Evolutionary conservation across 2,797 vertebrate genomes (phyloP).

Genomic region (Melopsittacus undulatus): DNA sequence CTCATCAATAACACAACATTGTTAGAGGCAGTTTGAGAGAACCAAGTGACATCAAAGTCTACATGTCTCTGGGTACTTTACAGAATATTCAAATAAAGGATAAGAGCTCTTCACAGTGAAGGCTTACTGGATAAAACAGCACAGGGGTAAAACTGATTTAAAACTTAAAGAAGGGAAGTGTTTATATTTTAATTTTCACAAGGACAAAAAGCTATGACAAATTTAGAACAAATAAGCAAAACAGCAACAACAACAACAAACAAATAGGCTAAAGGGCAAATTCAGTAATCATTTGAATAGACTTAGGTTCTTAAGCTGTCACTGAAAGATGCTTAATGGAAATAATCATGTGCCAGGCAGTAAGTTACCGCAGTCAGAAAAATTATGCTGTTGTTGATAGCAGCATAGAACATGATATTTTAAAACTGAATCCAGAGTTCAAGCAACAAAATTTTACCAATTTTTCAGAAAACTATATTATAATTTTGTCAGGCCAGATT

Average conservation of each 20-base stretch:
- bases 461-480: background rate
- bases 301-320: conserved; percentile 41
- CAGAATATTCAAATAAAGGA: background rate
- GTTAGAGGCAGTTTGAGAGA: background rate
- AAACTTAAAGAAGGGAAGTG: background rate
- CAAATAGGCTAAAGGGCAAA: conserved; percentile 24
- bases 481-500: background rate
- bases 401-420: background rate
- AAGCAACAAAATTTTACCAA: background rate
- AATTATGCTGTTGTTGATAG: background rate
- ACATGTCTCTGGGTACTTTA: too few relatives aligned
- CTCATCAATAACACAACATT: background rate
- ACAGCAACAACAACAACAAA: background rate
- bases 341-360: background rate
- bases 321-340: conserved; percentile 4
- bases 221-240: background rate
- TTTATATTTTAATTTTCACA: background rate
- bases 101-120: background rate
- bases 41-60: background rate
- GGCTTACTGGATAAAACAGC: background rate
- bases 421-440: background rate
- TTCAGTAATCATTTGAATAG: background rate
- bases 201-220: background rate
- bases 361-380: background rate
- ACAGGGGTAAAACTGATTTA: background rate